A percentile compares a stretch with the other conserved stretches of the same genome.
Evolutionary conservation across 2,888 invertebrate species (phyloP).

Genomic region (Pammene aurita): DNA sequence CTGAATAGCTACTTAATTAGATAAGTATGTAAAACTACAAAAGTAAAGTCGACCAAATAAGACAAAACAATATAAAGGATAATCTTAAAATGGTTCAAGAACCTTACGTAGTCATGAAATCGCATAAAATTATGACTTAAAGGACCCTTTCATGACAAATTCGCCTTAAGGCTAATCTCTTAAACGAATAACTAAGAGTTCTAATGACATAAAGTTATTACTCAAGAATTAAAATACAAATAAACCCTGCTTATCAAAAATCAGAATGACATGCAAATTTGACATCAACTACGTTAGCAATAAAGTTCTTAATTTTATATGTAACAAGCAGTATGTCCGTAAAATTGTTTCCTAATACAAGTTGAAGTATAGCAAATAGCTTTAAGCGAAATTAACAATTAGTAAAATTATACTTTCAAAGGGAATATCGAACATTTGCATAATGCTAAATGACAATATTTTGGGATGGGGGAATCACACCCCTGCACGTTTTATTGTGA

Average conservation of each 20-base stretch:
- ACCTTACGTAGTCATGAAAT: slow-evolving; percentile 4
- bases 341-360: slow-evolving; percentile 32
- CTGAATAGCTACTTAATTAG: too few species aligned
- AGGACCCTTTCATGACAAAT: slow-evolving; percentile 36
- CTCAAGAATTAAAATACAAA: slow-evolving; percentile 35
- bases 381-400: slow-evolving; percentile 53
- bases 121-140: slow-evolving; percentile 5
- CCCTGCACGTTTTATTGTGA: slow-evolving; percentile 44
- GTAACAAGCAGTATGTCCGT: not conserved
- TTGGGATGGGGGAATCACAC: slow-evolving; percentile 45
- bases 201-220: slow-evolving; percentile 39
- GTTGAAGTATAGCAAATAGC: slow-evolving; percentile 48
- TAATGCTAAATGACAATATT: slow-evolving; percentile 51
- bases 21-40: too few species aligned
- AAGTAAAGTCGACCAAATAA: not conserved
- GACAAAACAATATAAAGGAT: not conserved
- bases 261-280: slow-evolving; percentile 2
- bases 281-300: not conserved
- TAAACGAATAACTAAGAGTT: slow-evolving; percentile 35
- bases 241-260: not conserved
- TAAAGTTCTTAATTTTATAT: not conserved
- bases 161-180: slow-evolving; percentile 45
- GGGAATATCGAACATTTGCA: slow-evolving; percentile 47
- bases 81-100: not conserved
- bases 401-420: slow-evolving; percentile 54